Evolutionary conservation across 2,797 vertebrate genomes (phyloP), one percentile per base, ranked within the genome.

Genomic region (Ataeniobius toweri): DNA sequence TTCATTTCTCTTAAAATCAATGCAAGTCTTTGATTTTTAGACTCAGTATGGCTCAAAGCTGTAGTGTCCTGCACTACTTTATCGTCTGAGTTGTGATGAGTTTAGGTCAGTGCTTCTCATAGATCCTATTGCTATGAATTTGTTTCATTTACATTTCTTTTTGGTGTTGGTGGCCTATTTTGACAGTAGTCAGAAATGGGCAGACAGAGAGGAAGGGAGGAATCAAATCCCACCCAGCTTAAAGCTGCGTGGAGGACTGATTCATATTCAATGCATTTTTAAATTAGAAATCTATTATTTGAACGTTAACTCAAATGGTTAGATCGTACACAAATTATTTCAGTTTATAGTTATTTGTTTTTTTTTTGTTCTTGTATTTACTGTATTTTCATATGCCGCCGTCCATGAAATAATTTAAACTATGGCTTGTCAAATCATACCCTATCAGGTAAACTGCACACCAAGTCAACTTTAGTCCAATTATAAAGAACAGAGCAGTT

Each of bases 1-100:
- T 94, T 93, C 88, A 71, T 86, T 84, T 91, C 86, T 74, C 81
- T 84, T 86, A 81, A 88, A 89, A 92, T 89, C 89, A 86, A 92
- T 90, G 83, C 59, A 28, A 86, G 81, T 82, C 76, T 86, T 82
- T 89, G 82, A 85, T 92, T 89, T 89, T 80, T 36, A 80, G 84
- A 48, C 77, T 84, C 46, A 13, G 50, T 86, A 84, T 0, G 1
- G 59, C 86, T 85, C 74, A 71, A 82, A 89, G 74, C 80, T 53
- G 79, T 74, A 80, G 81, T 84, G 83, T 82, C 71, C 50, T 69
- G 82, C 46, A 41, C 48, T 44, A 72, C 56, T 73, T 87, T 53
- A 36, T 58, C 71, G 46, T 77, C 44, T 83, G 74, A 85, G 87
- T 89, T 86, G 89, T n/a, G 61, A 86, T 77, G 69, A 91, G 87